A percentile compares a stretch with the other conserved stretches of the same genome.
phyloP scores from a whole-genome alignment of 1,140 invertebrate genomes.

The Halesus radiatus region DNA sequence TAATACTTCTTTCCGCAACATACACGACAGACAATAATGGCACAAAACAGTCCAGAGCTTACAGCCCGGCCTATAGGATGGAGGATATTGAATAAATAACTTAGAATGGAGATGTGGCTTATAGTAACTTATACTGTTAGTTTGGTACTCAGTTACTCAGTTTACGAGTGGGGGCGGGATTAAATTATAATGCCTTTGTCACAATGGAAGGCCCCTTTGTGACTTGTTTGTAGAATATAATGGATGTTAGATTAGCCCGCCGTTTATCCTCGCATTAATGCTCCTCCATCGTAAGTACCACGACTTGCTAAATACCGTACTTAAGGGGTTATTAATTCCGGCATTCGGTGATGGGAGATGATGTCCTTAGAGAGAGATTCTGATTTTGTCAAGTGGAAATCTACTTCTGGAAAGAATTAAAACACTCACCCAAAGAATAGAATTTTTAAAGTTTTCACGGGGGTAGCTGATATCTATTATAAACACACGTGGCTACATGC shows the following conservation, averaged over 20 bases:
- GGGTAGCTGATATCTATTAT: too few species aligned
- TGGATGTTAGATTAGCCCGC: constrained; percentile 21
- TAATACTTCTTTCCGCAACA: not conserved
- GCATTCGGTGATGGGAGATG: not conserved
- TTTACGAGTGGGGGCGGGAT: constrained; percentile 3
- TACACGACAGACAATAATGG: constrained; percentile 1
- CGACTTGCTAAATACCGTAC: constrained; percentile 10
- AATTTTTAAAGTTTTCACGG: too few species aligned
- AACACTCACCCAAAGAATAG: too few species aligned
- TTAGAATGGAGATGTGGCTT: not conserved
- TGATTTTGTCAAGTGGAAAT: constrained; percentile 31
- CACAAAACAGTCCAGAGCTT: not conserved
- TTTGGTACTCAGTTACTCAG: not conserved
- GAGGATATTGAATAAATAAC: constrained; percentile 4
- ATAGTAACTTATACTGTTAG: not conserved
- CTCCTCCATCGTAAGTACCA: not conserved
- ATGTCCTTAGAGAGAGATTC: not conserved
- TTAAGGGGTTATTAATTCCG: constrained; percentile 33
- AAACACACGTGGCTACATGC: too few species aligned
- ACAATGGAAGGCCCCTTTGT: constrained; percentile 18
- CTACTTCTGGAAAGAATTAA: not conserved
- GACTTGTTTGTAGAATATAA: constrained; percentile 9
- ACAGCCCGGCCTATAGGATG: not conserved
- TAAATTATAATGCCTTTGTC: constrained; percentile 22
- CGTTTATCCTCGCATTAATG: not conserved